Base-by-base conservation (phyloP, 2,113 vertebrate genomes). In the Pluvialis apricaria region DNA sequence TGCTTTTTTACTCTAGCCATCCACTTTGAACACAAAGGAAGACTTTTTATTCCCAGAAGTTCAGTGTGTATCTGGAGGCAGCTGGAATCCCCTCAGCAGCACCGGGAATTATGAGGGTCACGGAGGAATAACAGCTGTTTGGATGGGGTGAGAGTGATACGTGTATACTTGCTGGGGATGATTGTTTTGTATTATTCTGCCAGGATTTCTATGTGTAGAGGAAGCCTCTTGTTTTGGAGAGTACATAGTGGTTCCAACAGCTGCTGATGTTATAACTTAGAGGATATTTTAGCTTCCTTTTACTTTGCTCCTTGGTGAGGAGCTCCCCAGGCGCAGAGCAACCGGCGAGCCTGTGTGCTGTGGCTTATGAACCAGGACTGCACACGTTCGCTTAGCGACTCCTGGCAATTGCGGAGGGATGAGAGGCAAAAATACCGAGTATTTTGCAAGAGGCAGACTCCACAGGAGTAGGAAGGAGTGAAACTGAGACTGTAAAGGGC, bases 331-430 rank as follows among this genome's bases (percentile, higher is more conserved):
- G n/a, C 17, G 1, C 0, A 0, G 69, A 8, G 40, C 26, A 31
- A 7, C 57, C 25, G 12, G 29, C 3, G 31, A 15, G 15, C 22
- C 49, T 29, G 11, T 0, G 1, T 13, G 49, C 0, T 1, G 68
- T 58, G 64, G 3, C 32, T 60, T 49, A 2, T 7, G 31, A 32
- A 22, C 70, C 58, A 18, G 68, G 34, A 24, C 40, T 2, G 0
- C 0, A 5, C 0, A 0, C 0, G 0, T 34, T 80, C 4, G 1
- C 26, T 54, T 7, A 7, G 7, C 1, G 15, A 17, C 16, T 13
- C 0, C 32, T 71, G 77, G 42, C 7, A 9, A 1, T 11, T 45
- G 3, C 0, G 3, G 18, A 44, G 22, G 6, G 49, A 51, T 51
- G 49, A 25, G 49, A 24, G 44, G 28, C 4, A 6, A 31, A 94